Percentiles rank a stretch among this genome's conserved stretches.
Evolutionary conservation across 2,113 vertebrate species (phyloP).

Genomic region (Nothoprocta perdicaria): DNA sequence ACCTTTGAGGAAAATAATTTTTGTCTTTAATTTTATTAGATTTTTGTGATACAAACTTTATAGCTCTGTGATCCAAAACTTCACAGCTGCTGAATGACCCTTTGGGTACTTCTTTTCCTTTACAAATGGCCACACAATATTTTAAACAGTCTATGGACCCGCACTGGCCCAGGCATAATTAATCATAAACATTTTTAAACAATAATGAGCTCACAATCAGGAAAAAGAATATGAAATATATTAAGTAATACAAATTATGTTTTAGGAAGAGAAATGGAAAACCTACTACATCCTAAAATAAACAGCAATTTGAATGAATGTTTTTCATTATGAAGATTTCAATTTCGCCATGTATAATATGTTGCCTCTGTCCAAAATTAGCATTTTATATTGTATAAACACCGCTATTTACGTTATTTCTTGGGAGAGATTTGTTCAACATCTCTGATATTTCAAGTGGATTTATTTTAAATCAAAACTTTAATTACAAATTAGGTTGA

Average conservation of each 20-base stretch:
- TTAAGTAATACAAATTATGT: conserved; percentile 20
- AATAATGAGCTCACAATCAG: neutral
- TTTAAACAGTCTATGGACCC: conserved; percentile 2
- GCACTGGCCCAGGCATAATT: conserved; percentile 7
- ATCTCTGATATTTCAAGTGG: conserved; percentile 28
- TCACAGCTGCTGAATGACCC: neutral
- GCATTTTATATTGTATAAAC: conserved; percentile 31
- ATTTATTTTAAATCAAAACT: conserved; percentile 53
- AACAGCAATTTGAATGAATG: conserved; percentile 20
- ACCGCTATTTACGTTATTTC: conserved; percentile 41
- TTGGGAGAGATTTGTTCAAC: conserved; percentile 34
- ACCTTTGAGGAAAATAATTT: neutral
- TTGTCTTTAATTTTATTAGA: neutral
- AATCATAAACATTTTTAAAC: conserved; percentile 36
- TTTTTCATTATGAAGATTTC: conserved; percentile 32
- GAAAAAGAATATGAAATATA: conserved; percentile 17
- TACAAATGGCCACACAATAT: conserved; percentile 12
- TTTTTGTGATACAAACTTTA: neutral
- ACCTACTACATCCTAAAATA: conserved; percentile 20
- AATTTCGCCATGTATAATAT: conserved; percentile 12
- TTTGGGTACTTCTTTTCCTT: neutral
- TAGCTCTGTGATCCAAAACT: neutral
- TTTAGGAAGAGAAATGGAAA: conserved; percentile 42
- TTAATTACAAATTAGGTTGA: conserved; percentile 48
- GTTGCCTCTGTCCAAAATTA: conserved; percentile 38